Percentiles rank a stretch among this genome's conserved stretches.
phyloP scores from a whole-genome alignment of 2,797 vertebrate genomes.

The Catostomus latipinnis region DNA sequence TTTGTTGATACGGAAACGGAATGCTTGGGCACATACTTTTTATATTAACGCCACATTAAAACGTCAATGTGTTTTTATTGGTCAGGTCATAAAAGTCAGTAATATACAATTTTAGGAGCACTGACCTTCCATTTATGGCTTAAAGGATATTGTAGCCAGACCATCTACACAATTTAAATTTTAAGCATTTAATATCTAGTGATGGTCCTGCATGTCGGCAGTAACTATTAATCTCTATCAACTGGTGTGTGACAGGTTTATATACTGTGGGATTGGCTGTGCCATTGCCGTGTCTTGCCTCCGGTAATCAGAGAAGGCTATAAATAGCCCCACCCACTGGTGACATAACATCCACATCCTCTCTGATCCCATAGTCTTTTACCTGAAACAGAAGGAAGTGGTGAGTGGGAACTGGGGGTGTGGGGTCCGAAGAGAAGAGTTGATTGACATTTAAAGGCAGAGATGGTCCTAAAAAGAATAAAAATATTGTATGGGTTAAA shows the following conservation, averaged over 20 bases:
- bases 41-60: constrained; percentile 33
- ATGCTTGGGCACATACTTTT: constrained; percentile 17
- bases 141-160: constrained; percentile 26
- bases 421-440: neutral
- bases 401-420: constrained; percentile 17
- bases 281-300: constrained; percentile 58
- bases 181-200: constrained; percentile 37
- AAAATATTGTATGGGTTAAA: too few species aligned
- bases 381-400: constrained; percentile 38
- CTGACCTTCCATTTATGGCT: constrained; percentile 18
- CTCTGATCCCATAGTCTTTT: constrained; percentile 44
- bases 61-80: constrained; percentile 26
- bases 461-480: neutral
- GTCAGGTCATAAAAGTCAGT: constrained; percentile 22
- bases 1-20: neutral
- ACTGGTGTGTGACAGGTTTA: constrained; percentile 65
- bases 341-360: constrained; percentile 42
- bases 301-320: constrained; percentile 58
- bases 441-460: constrained; percentile 15
- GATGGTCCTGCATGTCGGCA: constrained; percentile 43
- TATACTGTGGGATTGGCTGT: constrained; percentile 57
- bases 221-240: constrained; percentile 59
- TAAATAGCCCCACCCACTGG: constrained; percentile 55
- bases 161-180: constrained; percentile 37
- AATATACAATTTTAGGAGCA: constrained; percentile 36